These are phyloP conservation scores for Cacatua alba DNA, from an alignment of 2,113 vertebrate species.

Conservation along the genomic window DNA sequence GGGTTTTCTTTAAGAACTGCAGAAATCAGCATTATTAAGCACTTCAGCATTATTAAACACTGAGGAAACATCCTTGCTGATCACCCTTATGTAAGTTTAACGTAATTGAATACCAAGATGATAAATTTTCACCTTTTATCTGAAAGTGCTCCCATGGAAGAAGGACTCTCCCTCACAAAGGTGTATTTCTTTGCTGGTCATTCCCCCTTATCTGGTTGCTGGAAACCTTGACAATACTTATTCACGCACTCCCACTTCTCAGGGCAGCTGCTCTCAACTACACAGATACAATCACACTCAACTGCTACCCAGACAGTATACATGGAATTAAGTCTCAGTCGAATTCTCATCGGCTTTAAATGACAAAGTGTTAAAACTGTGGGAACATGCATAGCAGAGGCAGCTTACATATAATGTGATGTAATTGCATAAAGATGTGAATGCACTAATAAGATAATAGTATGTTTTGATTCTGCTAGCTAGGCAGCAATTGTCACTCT, in stretches of 20 bases:
- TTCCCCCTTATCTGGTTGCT: not conserved
- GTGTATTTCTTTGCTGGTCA: not conserved
- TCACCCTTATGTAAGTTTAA: not conserved
- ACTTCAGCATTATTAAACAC: not conserved
- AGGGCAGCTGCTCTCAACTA: not conserved
- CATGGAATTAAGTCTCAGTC: not conserved
- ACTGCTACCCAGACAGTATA: not conserved
- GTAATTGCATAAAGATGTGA: conserved; percentile 29
- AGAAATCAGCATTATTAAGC: not conserved
- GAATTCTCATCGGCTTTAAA: conserved; percentile 2
- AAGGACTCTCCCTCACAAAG: not conserved
- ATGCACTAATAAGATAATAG: conserved; percentile 42
- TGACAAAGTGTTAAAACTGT: not conserved
- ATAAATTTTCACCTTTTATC: not conserved
- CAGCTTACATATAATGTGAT: not conserved
- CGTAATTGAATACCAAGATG: not conserved
- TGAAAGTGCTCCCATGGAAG: not conserved
- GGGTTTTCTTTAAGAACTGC: not conserved
- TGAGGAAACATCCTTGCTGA: not conserved
- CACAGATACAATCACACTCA: not conserved
- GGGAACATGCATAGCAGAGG: not conserved
- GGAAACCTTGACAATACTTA: not conserved
- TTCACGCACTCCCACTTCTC: not conserved
- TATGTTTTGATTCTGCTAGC: not conserved
- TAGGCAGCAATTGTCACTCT: conserved; percentile 41